Base-by-base conservation (phyloP, 2,113 vertebrate genomes). In the Motacilla alba region DNA sequence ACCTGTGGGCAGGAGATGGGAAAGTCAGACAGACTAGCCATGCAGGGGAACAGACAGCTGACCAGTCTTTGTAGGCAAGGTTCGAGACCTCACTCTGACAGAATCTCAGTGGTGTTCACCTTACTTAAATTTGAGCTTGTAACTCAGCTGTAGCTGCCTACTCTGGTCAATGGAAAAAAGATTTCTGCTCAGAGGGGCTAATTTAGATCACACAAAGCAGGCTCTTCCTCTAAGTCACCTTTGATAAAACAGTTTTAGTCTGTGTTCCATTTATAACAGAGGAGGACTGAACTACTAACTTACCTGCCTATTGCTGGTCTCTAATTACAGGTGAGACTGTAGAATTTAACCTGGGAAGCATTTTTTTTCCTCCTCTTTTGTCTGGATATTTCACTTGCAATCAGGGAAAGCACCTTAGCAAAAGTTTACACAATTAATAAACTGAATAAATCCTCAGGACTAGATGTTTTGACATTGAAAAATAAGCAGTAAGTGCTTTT, bases 181-280 rank as follows among this genome's bases (percentile, higher is more conserved):
- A 77, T 70, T 86, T 92, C 64, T 67, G 60, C 28, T 55, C 56
- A 60, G 69, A 96, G 86, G 67, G 47, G 39, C n/a, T 74, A 90
- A 92, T 74, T 67, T 60, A 94, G 88, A 89, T 39, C 59, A 63
- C 39, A 46, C 26, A 86, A 80, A 47, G 47, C 18, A 86, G 27
- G 30, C 27, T 88, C 77, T 94, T 92, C 76, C 72, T 94, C 76
- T 86, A 92, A 92, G 80, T 74, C 60, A 88, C 33, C 68, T 90
- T 70, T 92, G 68, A 86, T 70, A 81, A 90, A 86, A 70, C 35
- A 35, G 28, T 69, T 80, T 80, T 3, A 2, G 46, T 24, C 70
- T 33, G 18, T 44, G 50, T 43, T 84, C 64, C 49, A 41, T 46
- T 88, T 80, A 24, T 22, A 77, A 88, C 18, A 44, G 0, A 41